Conservation (phyloP, 2,113 vertebrate species). For the Heterocephalus glaber region DNA sequence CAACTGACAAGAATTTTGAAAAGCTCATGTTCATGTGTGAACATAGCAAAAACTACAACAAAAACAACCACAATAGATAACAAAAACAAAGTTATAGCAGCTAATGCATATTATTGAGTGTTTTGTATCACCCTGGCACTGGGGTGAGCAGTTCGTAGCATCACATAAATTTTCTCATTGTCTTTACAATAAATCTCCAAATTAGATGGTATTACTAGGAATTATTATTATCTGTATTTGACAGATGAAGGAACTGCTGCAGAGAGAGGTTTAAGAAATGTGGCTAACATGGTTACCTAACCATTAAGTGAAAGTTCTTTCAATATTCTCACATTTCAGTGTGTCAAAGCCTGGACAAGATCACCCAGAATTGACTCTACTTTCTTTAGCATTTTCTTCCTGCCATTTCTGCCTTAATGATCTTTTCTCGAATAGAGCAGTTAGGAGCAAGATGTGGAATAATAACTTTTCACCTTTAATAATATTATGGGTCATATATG, state of each 20-base stretch:
- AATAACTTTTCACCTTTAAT: background rate
- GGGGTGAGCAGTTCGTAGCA: background rate
- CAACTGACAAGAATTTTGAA: background rate
- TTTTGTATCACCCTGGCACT: background rate
- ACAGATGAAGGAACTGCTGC: background rate
- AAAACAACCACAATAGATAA: background rate
- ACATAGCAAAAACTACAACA: background rate
- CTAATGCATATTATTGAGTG: background rate
- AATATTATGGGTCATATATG: no score
- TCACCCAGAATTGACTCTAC: background rate
- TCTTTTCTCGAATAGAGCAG: background rate
- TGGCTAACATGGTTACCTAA: background rate
- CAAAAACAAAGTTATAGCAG: background rate
- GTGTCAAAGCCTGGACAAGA: background rate
- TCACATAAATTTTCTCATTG: background rate
- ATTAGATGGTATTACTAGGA: background rate
- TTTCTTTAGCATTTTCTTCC: background rate
- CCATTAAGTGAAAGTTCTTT: background rate
- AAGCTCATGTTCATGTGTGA: background rate
- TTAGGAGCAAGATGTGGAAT: background rate
- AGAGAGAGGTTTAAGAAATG: background rate
- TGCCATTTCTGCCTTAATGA: background rate
- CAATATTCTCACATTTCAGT: background rate
- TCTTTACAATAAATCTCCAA: background rate
- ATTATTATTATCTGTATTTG: slow-evolving; percentile 10